Evolutionary conservation across 2,113 vertebrate genomes (phyloP), one percentile per base, ranked within the genome.

Genomic region (Butorides virescens): DNA sequence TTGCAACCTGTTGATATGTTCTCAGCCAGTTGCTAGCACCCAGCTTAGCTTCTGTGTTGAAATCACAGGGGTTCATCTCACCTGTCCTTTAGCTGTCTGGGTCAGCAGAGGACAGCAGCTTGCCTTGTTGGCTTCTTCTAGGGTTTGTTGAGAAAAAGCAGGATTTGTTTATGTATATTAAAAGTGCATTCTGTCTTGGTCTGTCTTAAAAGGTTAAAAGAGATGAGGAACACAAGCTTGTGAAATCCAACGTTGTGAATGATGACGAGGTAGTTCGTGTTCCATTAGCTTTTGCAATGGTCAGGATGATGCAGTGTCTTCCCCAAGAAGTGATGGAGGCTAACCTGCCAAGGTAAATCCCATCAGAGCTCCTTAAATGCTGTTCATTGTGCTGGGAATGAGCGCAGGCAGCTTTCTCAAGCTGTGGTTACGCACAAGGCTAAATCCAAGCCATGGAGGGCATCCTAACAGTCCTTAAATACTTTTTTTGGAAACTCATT

Each of bases 271-370:
- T 99, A n/a, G 98, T 93, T 63, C 98, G 99, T 52, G 95, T 99
- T 34, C 99, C 99, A 0, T 97, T 99, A 23, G 99, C 99, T 46
- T 99, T 99, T 95, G 99, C 99, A 65, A 99, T 99, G 99, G 98
- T 99, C 92, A 99, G 99, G 61, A 97, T 99, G 93, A 99, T 99
- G 99, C 99, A 99, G 97, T 98, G 98, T 39, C 98, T 99, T 36
- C 99, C 99, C 8, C 97, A 97, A 39, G 97, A 99, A 62, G 92
- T 99, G 68, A 99, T 99, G 99, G 99, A 99, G 92, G 95, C 95
- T 61, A 99, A 99, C 91, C 98, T 99, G 72, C 99, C 99, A 15
- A 99, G 99, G 98, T 99, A 91, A 18, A 59, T 59, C 22, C 22
- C 5, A 1, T 2, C 7, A 4, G 39, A 44, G 32, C 34, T 85